These are phyloP conservation scores for Phorcus lineatus DNA, from an alignment of 2,888 invertebrate genomes.

Conservation along the genomic window DNA sequence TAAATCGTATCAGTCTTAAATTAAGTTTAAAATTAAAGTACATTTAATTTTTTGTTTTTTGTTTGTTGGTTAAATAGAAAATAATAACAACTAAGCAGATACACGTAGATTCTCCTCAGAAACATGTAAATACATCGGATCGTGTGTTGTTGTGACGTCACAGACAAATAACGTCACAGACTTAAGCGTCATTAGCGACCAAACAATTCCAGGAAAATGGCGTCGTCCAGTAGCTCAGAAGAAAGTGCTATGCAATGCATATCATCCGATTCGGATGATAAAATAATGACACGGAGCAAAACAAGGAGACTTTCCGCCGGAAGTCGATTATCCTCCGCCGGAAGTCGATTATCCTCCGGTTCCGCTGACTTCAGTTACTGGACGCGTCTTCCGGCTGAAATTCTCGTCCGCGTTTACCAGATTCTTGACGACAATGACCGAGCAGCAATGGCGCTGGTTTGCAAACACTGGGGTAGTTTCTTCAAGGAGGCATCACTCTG, in stretches of 20 bases:
- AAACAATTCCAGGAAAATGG: not conserved
- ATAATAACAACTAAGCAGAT: too few species aligned
- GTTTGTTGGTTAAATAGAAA: too few species aligned
- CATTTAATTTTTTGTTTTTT: too few species aligned
- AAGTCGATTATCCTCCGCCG: not conserved
- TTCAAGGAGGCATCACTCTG: conserved; percentile 54
- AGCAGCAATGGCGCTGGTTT: conserved; percentile 47
- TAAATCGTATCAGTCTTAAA: too few species aligned
- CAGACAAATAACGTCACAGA: too few species aligned
- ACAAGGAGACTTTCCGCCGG: not conserved
- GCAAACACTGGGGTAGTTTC: conserved; percentile 54
- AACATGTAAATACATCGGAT: too few species aligned
- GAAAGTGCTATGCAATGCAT: not conserved
- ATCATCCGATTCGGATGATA: not conserved
- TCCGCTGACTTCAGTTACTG: conserved; percentile 27
- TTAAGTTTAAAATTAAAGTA: too few species aligned
- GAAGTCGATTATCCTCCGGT: not conserved
- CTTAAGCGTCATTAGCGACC: too few species aligned
- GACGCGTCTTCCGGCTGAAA: conserved; percentile 52
- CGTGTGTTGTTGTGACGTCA: too few species aligned
- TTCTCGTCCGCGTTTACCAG: conserved; percentile 51
- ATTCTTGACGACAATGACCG: conserved; percentile 48
- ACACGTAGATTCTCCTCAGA: too few species aligned
- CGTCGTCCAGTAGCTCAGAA: not conserved
- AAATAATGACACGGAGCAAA: not conserved